phyloP scores from a whole-genome alignment of 2,113 vertebrate genomes.

The Cyprinodon variegatus region DNA sequence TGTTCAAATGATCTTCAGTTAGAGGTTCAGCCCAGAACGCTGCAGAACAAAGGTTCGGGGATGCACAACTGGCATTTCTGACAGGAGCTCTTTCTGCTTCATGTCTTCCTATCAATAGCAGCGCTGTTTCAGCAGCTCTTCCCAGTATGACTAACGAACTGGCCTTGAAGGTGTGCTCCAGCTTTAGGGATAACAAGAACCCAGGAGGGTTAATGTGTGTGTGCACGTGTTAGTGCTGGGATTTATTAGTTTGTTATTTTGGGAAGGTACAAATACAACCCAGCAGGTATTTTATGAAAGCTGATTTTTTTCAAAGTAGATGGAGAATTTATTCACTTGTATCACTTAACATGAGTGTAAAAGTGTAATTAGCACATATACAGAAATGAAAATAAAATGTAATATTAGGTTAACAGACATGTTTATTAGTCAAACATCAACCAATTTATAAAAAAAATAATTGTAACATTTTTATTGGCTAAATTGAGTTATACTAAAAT shows the following conservation, averaged over 20 bases:
- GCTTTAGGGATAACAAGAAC: conserved; percentile 68
- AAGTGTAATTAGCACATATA: not conserved
- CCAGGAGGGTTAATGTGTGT: conserved; percentile 41
- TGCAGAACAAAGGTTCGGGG: not conserved
- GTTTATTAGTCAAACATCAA: too few species aligned
- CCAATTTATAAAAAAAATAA: too few species aligned
- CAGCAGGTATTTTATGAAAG: not conserved
- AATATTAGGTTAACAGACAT: too few species aligned
- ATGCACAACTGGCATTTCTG: conserved; percentile 27
- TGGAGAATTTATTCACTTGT: not conserved
- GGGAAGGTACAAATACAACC: not conserved
- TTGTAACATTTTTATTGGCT: too few species aligned
- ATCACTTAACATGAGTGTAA: too few species aligned
- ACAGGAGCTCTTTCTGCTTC: conserved; percentile 61
- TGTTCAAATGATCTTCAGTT: conserved; percentile 38
- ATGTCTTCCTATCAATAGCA: conserved; percentile 49
- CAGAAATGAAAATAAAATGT: not conserved
- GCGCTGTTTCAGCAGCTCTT: conserved; percentile 41
- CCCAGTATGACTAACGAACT: conserved; percentile 64
- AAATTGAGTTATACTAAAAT: too few species aligned
- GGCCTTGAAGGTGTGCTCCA: conserved; percentile 50
- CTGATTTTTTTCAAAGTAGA: not conserved
- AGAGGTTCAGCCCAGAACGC: conserved; percentile 25
- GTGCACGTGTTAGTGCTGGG: conserved; percentile 5
- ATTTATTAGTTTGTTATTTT: conserved; percentile 10